Evolutionary conservation across 2,797 vertebrate genomes (phyloP).

Genomic region (Gallinago solitaria): DNA sequence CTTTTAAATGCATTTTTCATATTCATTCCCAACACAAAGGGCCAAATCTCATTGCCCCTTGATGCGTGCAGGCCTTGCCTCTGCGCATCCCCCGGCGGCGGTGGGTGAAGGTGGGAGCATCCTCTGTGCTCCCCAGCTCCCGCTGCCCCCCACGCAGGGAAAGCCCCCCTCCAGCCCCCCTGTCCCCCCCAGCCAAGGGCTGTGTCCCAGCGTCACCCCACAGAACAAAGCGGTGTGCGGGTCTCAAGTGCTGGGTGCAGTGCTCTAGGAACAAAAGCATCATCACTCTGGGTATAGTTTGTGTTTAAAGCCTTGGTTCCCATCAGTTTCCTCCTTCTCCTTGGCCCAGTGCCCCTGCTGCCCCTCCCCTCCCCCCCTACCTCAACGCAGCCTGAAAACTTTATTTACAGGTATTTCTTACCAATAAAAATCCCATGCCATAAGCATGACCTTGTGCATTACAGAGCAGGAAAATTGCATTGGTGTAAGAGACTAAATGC

Average conservation of each 20-base stretch:
- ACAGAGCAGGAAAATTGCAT: neutral
- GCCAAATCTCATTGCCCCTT: neutral
- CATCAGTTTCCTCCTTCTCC: rapidly evolving
- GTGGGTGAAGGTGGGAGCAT: neutral
- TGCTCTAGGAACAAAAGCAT: neutral
- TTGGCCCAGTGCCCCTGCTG: neutral
- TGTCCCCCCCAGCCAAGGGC: neutral
- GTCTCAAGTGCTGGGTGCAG: rapidly evolving
- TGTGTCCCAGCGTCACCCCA: rapidly evolving
- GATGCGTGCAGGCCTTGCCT: neutral
- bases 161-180: neutral
- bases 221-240: rapidly evolving
- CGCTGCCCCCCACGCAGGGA: rapidly evolving
- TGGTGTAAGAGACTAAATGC: neutral
- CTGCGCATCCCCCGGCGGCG: neutral
- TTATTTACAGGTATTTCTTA: slow-evolving; percentile 15
- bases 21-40: neutral
- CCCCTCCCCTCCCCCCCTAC: neutral
- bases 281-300: rapidly evolving
- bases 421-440: neutral
- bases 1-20: neutral
- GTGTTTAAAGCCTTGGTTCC: rapidly evolving
- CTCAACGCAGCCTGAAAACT: neutral
- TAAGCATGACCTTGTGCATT: neutral
- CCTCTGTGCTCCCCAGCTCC: rapidly evolving